Percentiles rank a stretch among this genome's conserved stretches.
Conservation (phyloP, 1,140 invertebrate genomes). For the Bombus impatiens region DNA sequence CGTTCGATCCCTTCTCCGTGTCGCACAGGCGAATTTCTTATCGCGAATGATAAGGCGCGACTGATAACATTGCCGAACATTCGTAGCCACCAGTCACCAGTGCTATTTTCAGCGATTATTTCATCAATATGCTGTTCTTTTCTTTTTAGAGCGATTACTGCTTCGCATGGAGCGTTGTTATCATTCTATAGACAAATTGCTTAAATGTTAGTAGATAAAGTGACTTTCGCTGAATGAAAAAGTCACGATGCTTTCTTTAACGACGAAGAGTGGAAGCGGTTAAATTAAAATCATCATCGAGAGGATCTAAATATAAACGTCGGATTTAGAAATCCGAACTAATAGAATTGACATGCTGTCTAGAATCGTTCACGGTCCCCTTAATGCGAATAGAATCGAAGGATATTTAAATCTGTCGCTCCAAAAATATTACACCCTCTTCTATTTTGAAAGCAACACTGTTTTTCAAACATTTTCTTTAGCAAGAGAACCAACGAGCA, state of each 20-base stretch:
- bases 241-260: background rate
- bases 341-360: background rate
- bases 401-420: background rate
- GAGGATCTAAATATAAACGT: background rate
- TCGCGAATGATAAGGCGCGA: conserved; percentile 71
- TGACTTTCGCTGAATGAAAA: too few relatives aligned
- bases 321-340: background rate
- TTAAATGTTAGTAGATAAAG: background rate
- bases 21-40: conserved; percentile 66
- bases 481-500: background rate
- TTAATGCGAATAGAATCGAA: background rate
- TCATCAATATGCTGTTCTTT: background rate
- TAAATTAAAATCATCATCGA: background rate
- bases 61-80: conserved; percentile 70
- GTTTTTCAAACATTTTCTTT: background rate
- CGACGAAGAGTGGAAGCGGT: background rate
- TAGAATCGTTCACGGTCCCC: background rate
- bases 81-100: conserved; percentile 42
- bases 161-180: background rate
- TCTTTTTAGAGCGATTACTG: background rate
- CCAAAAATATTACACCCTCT: too few relatives aligned
- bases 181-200: background rate
- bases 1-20: background rate
- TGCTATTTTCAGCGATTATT: conserved; percentile 38
- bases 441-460: background rate